A percentile compares a stretch with the other conserved stretches of the same genome.
Conservation (phyloP, 2,888 invertebrate genomes). For the Oasisia sp. region DNA sequence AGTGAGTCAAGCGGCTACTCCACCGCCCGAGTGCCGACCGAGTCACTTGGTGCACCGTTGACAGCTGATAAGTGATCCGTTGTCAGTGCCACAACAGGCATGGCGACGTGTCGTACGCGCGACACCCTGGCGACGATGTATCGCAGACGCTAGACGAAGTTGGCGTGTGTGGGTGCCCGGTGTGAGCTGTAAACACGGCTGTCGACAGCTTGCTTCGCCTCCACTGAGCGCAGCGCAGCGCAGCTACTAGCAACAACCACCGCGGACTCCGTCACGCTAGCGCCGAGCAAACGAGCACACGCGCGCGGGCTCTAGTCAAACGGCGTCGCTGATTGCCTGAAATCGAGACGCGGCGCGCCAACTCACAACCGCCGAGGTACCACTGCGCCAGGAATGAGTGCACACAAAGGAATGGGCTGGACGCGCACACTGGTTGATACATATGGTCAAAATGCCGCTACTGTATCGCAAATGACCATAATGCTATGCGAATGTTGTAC, state of each 20-base stretch:
- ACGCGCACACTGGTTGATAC: not conserved
- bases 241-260: not conserved
- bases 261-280: not conserved
- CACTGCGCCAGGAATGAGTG: not conserved
- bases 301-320: not conserved
- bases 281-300: not conserved
- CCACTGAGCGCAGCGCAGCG: not conserved
- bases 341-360: not conserved
- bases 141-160: not conserved
- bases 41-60: not conserved
- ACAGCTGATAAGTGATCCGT: constrained; percentile 10
- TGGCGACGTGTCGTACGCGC: not conserved
- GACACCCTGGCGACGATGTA: not conserved
- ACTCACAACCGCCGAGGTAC: not conserved
- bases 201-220: not conserved
- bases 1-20: not conserved
- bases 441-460: not conserved
- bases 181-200: not conserved
- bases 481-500: not conserved
- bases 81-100: not conserved
- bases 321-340: constrained; percentile 2
- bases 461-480: not conserved
- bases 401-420: not conserved
- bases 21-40: not conserved
- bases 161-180: not conserved